Conservation (phyloP, 2,797 vertebrate species). For the Sylvilagus floridanus region DNA sequence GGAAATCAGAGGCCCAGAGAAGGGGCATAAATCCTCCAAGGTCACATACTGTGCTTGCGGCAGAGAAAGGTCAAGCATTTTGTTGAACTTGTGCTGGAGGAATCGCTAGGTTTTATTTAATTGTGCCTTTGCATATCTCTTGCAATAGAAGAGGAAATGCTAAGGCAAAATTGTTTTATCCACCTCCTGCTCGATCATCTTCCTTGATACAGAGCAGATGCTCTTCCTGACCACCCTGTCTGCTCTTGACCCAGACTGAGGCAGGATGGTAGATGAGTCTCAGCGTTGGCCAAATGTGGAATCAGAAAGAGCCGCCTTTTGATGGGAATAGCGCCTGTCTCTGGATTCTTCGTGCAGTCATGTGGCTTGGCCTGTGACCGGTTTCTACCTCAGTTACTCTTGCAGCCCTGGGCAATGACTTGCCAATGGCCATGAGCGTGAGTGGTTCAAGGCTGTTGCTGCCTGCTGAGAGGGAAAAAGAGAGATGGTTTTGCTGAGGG, state of each 20-base stretch:
- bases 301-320: not conserved
- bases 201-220: constrained; percentile 12
- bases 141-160: constrained; percentile 59
- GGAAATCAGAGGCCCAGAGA: constrained; percentile 21
- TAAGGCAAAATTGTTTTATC: constrained; percentile 53
- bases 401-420: not conserved
- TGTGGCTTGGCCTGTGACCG: not conserved
- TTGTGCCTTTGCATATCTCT: constrained; percentile 36
- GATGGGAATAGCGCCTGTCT: not conserved
- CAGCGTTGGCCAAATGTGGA: not conserved
- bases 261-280: not conserved
- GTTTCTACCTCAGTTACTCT: not conserved
- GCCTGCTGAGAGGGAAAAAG: not conserved
- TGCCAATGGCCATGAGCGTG: too few relatives aligned
- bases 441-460: not conserved
- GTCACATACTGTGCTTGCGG: not conserved
- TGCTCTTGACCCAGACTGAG: not conserved
- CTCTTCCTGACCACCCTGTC: not conserved
- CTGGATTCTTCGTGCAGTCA: not conserved
- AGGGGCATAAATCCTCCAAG: not conserved
- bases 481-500: not conserved
- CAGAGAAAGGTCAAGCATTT: constrained; percentile 57
- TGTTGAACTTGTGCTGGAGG: constrained; percentile 29
- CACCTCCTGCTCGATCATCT: not conserved
- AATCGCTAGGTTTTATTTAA: constrained; percentile 67